Percentiles rank a stretch among this genome's conserved stretches.
phyloP scores from a whole-genome alignment of 2,113 vertebrate genomes.

The Gymnogyps californianus region DNA sequence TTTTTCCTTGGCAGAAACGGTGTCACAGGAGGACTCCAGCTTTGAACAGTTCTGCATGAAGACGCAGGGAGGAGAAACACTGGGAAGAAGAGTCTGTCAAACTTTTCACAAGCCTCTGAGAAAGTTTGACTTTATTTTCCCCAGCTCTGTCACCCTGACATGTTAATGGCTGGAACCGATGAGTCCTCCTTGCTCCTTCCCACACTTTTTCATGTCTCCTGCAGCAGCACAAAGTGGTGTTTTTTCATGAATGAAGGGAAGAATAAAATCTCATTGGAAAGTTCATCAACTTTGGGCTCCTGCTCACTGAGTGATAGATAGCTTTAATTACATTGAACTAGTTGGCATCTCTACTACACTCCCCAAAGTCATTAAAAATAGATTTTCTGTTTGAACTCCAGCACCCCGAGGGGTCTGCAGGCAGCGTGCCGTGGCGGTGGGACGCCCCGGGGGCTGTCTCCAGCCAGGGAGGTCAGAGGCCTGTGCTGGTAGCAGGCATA shows the following conservation, averaged over 20 bases:
- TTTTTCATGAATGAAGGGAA: conserved; percentile 47
- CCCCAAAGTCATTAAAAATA: conserved; percentile 91
- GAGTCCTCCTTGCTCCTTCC: neutral
- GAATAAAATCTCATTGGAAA: conserved; percentile 67
- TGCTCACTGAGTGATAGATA: conserved; percentile 84
- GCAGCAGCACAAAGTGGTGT: neutral
- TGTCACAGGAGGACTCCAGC: neutral
- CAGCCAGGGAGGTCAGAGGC: conserved; percentile 73
- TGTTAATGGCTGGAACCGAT: neutral
- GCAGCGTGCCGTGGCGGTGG: conserved; percentile 74
- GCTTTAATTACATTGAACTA: conserved; percentile 87
- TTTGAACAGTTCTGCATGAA: accelerated
- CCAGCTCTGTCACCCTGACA: neutral
- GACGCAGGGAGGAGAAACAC: neutral
- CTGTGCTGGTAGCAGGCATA: conserved; percentile 67
- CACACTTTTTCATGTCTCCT: conserved; percentile 20
- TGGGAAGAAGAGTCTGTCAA: neutral
- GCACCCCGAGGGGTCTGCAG: conserved; percentile 70
- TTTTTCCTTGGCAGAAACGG: neutral
- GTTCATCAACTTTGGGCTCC: conserved; percentile 72
- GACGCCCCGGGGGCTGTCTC: conserved; percentile 45
- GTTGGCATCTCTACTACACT: conserved; percentile 75
- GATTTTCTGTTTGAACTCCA: conserved; percentile 77
- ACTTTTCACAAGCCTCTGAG: neutral
- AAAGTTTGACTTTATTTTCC: neutral